Evolutionary conservation across 2,888 invertebrate genomes (phyloP), one percentile per base, ranked within the genome.

Genomic region (Caenorhabditis sp.): DNA sequence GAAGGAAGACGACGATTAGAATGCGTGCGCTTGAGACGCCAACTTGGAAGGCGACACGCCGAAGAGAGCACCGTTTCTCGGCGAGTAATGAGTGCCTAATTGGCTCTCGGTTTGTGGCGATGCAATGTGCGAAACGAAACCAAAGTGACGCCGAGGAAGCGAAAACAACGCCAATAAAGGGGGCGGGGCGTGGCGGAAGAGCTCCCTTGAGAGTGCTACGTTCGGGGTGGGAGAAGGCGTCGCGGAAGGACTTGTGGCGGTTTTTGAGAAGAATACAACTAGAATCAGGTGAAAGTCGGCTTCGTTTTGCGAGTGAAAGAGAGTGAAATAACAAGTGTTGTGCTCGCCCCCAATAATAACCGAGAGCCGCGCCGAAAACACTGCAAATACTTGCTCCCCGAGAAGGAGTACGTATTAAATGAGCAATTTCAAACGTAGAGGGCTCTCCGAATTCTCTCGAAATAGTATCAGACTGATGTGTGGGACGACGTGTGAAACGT

Each of bases 111-210:
- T n/a, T n/a, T n/a, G n/a, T n/a, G n/a, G n/a, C n/a, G n/a, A n/a
- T n/a, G 41, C n/a, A 59, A 65, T 46, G 63, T 65, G 63, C 17
- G 63, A 65, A 65, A 53, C 35, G 35, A 35, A 13, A 53, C 26
- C 37, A 27, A 46, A 46, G 55, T 43, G 43, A 20, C 55, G 45
- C 48, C 37, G 9, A 7, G 41, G 6, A 7, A 9, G 13, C 22
- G 13, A 65, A 65, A 65, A 65, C 55, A 65, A 55, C 65, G 37
- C 55, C 55, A 65, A 65, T 65, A 65, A 65, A 65, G 48, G 27
- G 26, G 55, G 55, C 46, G 65, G 43, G 63, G 8, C 43, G 17
- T 43, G 56, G 26, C 17, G 13, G 52, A 13, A 39, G 30, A 35
- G 50, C 35, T 63, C 63, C 63, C 63, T 32, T 17, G 63, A 63